Base-by-base conservation (phyloP, 2,797 vertebrate species). In the Cephalopachus bancanus region DNA sequence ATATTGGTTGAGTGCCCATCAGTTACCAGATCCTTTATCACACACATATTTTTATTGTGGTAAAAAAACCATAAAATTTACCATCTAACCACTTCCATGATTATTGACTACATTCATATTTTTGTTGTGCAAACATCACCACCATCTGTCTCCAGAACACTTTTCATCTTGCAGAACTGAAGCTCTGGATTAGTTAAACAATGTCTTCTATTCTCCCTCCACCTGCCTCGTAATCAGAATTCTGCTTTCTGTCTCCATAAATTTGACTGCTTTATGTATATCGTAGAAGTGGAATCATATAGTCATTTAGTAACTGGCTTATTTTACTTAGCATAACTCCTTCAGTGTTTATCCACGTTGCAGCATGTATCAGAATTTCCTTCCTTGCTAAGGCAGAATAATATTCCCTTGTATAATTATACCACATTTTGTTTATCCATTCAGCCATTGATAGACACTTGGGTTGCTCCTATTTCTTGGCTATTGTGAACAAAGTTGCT, bases 41-140 rank as follows among this genome's bases (percentile, higher is more conserved):
- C 37, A 78, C 10, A 33, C 20, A 67, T 62, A 30, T 64, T 89
- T 79, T 60, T 37, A 57, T 28, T 60, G 44, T 44, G 33, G 4
- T 74, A 84, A 94, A 62, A 87, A 49, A 83, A 15, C 11, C 26
- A 59, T 33, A 90, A 49, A 94, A 83, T 57, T 59, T 62, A 60
- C 60, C n/a, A 37, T 44, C n/a, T 33, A 37, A 57, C 24, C 22
- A 28, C 17, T 85, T 89, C 86, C 44, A 44, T 44, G 44, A 44
- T 44, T 51, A 60, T 49, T 87, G 80, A 94, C 28, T 30, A 78
- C 9, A 59, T 79, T 79, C 7, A 64, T 17, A 67, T 26, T 44
- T 44, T 44, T 37, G 55, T 30, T 67, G 10, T 55, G 9, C 26
- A 76, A 28, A 72, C 33, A 83, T 55, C 10, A 71, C 51, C 72